Percentiles rank a stretch among this genome's conserved stretches.
Conservation (phyloP, 2,888 invertebrate species). For the Cerceris rybyensis region DNA sequence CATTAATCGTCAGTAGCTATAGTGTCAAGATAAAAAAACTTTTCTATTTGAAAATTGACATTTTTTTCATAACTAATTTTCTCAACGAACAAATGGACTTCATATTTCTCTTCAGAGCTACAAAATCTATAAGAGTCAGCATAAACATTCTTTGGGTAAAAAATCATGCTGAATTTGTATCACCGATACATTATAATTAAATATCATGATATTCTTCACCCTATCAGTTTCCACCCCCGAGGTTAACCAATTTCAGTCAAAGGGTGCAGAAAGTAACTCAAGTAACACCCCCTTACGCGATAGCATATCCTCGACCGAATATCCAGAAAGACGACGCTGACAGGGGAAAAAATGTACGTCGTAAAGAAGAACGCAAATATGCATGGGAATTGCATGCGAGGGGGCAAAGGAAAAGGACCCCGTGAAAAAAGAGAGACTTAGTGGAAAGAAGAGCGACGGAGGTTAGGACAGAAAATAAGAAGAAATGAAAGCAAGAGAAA, state of each 20-base stretch:
- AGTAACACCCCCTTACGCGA: slow-evolving; percentile 20
- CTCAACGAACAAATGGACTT: too few relatives aligned
- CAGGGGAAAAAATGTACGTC: slow-evolving; percentile 70
- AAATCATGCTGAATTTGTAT: background rate
- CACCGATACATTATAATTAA: background rate
- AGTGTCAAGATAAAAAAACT: too few relatives aligned
- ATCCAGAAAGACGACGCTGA: slow-evolving; percentile 62
- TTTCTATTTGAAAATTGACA: too few relatives aligned
- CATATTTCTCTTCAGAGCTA: too few relatives aligned
- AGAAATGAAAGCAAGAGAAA: slow-evolving; percentile 13
- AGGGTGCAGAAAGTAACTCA: slow-evolving; percentile 11
- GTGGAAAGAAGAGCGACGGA: slow-evolving; percentile 9
- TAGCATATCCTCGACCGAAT: slow-evolving; percentile 46
- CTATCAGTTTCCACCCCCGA: background rate
- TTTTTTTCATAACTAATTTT: too few relatives aligned
- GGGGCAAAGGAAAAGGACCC: slow-evolving; percentile 17
- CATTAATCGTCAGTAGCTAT: too few relatives aligned
- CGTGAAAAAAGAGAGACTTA: slow-evolving; percentile 18
- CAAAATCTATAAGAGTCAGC: too few relatives aligned
- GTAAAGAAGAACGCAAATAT: slow-evolving; percentile 76
- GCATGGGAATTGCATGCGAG: slow-evolving; percentile 74
- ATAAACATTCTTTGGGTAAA: background rate
- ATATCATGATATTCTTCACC: background rate
- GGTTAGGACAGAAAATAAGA: slow-evolving; percentile 8
- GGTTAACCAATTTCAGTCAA: slow-evolving; percentile 16